These are phyloP conservation scores for Syrista parreyssii DNA, from an alignment of 2,888 invertebrate genomes.

Conservation along the genomic window DNA sequence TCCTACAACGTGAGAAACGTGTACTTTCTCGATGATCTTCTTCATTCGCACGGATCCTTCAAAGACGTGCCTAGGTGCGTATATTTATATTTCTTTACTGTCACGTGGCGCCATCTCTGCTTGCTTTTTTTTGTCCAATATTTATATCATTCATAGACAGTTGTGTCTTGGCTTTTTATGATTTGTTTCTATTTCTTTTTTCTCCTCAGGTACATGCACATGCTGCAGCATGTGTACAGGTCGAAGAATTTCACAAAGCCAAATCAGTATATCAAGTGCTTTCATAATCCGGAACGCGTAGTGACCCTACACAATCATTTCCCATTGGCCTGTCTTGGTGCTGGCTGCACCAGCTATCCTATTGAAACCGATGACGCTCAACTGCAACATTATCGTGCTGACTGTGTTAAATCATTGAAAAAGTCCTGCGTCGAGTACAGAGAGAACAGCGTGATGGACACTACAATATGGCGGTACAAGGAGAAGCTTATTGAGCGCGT, in stretches of 20 bases:
- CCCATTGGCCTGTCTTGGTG: conserved; percentile 87
- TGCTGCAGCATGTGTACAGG: conserved; percentile 92
- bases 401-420: conserved; percentile 89
- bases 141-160: background rate
- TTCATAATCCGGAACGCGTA: conserved; percentile 91
- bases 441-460: conserved; percentile 84
- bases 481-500: conserved; percentile 79
- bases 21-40: conserved; percentile 90
- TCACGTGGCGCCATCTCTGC: background rate
- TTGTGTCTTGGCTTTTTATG: background rate
- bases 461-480: conserved; percentile 89
- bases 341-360: conserved; percentile 83
- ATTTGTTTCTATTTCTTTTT: background rate
- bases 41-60: conserved; percentile 84
- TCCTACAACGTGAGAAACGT: conserved; percentile 92
- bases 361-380: conserved; percentile 87
- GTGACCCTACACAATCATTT: conserved; percentile 93
- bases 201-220: conserved; percentile 80
- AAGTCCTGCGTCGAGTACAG: conserved; percentile 86
- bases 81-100: background rate
- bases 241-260: conserved; percentile 93
- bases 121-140: background rate
- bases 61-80: conserved; percentile 77
- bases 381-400: conserved; percentile 93
- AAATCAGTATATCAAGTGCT: conserved; percentile 93